Base-by-base conservation (phyloP, 2,888 invertebrate species). In the Tenthredo notha region DNA sequence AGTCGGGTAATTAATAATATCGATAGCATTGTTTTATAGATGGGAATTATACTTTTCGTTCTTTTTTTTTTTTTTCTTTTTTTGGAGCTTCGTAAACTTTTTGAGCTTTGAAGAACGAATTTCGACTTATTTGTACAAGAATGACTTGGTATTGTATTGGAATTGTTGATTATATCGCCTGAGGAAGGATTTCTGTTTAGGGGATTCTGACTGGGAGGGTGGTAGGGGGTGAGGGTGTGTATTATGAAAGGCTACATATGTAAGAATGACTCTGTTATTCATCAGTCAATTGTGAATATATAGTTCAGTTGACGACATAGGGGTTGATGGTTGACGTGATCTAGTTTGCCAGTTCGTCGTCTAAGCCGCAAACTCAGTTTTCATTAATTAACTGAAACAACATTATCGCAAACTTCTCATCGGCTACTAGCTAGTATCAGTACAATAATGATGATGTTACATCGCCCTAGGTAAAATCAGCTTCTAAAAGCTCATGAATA, bases 351-450 rank as follows among this genome's bases (percentile, higher is more conserved):
- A 74, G 40, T 74, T 74, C 43, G 43, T 10, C 43, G n/a, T 40
- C 74, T 74, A 43, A 74, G 43, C 74, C 7, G 10, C 74, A 21
- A 74, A 74, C 74, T 74, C 40, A 29, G 21, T 74, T 40, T 74
- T 74, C 74, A 43, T 25, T 15, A 74, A 74, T 74, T 74, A 25
- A 21, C 74, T n/a, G 43, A 43, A 74, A 74, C 74, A 74, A 74
- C 43, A 74, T 43, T 29, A 74, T 43, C 4, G 33, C 67, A 25
- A 74, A 74, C 74, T 74, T 74, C 43, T 9, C 74, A 18, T 74
- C n/a, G 4, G n/a, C 67, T 15, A 15, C 15, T 29, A 67, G 25
- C 67, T 29, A 33, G 67, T 29, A 67, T 12, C 74, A 9, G 21
- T 21, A 21, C 18, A 29, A 33, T 67, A 25, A 33, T 25, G 61